These are phyloP conservation scores for Incurvaria masculella DNA, from an alignment of 2,888 invertebrate species.

Conservation along the genomic window DNA sequence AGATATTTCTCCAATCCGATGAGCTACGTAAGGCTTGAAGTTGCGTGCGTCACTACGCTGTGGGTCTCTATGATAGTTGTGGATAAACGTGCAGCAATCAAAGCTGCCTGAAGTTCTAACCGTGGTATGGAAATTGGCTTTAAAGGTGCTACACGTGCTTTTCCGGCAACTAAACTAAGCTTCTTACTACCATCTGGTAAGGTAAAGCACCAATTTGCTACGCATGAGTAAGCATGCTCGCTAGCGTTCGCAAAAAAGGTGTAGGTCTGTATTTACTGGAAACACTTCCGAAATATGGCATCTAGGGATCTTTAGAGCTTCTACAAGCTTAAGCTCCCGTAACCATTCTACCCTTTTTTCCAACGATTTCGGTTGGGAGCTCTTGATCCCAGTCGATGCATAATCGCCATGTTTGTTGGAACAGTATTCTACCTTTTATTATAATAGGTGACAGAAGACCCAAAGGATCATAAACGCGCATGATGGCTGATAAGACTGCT, in stretches of 20 bases:
- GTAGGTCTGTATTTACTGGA: too few species aligned
- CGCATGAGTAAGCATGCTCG: not conserved
- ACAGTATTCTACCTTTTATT: constrained; percentile 3
- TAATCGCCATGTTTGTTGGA: constrained; percentile 5
- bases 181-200: not conserved
- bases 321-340: too few species aligned
- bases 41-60: constrained; percentile 1
- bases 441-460: constrained; percentile 2
- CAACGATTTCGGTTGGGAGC: too few species aligned
- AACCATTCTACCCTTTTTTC: too few species aligned
- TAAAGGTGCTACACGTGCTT: constrained; percentile 12
- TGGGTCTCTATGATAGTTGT: constrained; percentile 12
- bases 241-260: not conserved
- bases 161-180: not conserved
- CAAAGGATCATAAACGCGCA: constrained; percentile 3
- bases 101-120: constrained; percentile 17
- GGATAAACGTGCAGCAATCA: constrained; percentile 15
- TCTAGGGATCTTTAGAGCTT: too few species aligned
- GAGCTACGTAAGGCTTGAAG: constrained; percentile 11
- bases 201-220: not conserved
- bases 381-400: too few species aligned
- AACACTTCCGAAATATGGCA: too few species aligned
- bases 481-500: too few species aligned
- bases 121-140: not conserved
- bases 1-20: constrained; percentile 17